Percentiles rank a stretch among this genome's conserved stretches.
These are phyloP conservation scores for Antigone vipio DNA, from an alignment of 2,113 vertebrate genomes.

Conservation along the genomic window DNA sequence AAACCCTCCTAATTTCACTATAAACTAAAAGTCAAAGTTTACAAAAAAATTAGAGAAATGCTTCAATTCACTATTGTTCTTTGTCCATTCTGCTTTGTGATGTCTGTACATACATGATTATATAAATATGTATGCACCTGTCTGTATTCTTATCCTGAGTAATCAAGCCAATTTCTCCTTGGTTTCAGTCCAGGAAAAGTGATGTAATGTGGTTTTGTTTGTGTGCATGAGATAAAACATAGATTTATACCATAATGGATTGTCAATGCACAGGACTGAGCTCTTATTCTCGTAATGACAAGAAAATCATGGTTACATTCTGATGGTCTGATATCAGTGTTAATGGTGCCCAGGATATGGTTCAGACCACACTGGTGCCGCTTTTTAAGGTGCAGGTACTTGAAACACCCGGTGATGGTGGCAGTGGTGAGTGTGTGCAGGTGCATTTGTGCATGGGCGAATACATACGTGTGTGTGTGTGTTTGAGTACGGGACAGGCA, in stretches of 20 bases:
- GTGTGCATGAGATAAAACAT: neutral
- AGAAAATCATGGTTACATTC: neutral
- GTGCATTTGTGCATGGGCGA: neutral
- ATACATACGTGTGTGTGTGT: accelerated
- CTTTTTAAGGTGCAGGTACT: neutral
- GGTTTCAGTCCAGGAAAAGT: neutral
- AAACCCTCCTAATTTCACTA: neutral
- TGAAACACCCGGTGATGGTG: neutral
- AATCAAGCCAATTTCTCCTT: neutral
- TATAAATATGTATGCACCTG: neutral
- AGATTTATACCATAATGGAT: neutral
- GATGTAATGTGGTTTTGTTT: neutral
- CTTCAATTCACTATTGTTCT: neutral
- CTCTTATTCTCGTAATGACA: neutral
- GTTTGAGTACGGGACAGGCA: neutral
- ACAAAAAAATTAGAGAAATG: neutral
- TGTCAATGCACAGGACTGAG: neutral
- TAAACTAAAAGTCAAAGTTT: neutral
- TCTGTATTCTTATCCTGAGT: neutral
- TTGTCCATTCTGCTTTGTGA: neutral
- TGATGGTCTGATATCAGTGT: neutral
- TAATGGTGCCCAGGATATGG: neutral
- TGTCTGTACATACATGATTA: neutral
- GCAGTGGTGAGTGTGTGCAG: neutral
- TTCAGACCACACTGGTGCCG: neutral